Percentiles rank a stretch among this genome's conserved stretches.
Conservation (phyloP, 2,113 vertebrate genomes). For the Eurypyga helias region DNA sequence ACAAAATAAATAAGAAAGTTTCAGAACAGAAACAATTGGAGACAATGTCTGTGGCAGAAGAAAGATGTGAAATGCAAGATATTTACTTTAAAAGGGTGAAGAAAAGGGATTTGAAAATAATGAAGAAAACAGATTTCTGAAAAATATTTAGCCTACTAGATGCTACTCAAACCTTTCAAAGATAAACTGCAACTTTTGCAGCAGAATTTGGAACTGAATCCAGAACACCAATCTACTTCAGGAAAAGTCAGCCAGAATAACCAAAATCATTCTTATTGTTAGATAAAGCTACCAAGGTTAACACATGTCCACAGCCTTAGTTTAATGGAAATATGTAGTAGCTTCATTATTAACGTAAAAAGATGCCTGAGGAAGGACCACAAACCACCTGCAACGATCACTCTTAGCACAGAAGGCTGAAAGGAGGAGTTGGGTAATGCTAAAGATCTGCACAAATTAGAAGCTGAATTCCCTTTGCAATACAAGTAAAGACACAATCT, state of each 20-base stretch:
- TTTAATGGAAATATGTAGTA: background rate
- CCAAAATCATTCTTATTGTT: background rate
- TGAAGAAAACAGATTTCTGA: background rate
- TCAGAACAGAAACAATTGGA: background rate
- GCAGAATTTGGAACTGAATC: background rate
- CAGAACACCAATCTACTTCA: background rate
- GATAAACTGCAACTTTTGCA: background rate
- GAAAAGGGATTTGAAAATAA: background rate
- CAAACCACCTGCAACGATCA: background rate
- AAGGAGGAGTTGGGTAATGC: background rate
- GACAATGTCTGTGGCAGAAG: background rate
- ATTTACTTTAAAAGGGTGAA: background rate
- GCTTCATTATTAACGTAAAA: background rate
- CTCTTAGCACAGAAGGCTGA: background rate
- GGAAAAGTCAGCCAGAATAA: background rate
- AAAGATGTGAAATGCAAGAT: background rate
- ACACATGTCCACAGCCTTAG: background rate
- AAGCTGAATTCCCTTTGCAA: background rate
- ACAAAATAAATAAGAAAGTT: background rate
- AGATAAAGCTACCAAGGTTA: background rate
- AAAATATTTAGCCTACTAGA: background rate
- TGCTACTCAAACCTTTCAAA: background rate
- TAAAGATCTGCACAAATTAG: background rate
- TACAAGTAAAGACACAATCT: background rate
- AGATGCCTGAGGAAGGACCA: fast-evolving